A percentile compares a stretch with the other conserved stretches of the same genome.
Evolutionary conservation across 1,140 invertebrate genomes (phyloP).

Genomic region (Drosophila trapezifrons): DNA sequence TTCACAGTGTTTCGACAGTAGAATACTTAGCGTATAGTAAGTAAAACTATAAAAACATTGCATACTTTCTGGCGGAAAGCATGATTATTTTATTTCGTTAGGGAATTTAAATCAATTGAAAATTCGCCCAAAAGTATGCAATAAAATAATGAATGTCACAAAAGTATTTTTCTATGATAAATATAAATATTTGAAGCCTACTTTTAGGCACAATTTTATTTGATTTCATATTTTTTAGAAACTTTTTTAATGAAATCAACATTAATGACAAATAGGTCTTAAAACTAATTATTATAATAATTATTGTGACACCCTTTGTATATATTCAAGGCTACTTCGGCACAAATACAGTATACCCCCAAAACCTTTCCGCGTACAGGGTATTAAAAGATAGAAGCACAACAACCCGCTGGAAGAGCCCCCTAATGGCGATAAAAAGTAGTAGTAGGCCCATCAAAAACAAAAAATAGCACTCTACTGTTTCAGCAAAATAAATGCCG

Average conservation of each 20-base stretch:
- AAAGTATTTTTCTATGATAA: too few relatives aligned
- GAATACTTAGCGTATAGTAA: not conserved
- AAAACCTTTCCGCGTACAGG: not conserved
- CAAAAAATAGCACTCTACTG: slow-evolving; percentile 46
- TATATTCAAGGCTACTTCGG: not conserved
- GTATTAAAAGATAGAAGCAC: slow-evolving; percentile 6
- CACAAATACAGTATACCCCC: not conserved
- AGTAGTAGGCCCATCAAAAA: slow-evolving; percentile 57
- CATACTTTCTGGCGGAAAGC: not conserved
- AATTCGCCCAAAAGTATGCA: too few relatives aligned
- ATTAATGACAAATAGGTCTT: too few relatives aligned
- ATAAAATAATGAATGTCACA: too few relatives aligned
- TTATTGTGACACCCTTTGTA: too few relatives aligned
- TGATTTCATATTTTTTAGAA: too few relatives aligned
- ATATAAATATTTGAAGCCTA: too few relatives aligned
- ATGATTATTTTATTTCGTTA: not conserved
- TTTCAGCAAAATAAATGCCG: slow-evolving; percentile 49
- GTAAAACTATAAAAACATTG: too few relatives aligned
- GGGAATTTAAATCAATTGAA: not conserved
- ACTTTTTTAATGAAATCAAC: too few relatives aligned
- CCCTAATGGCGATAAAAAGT: slow-evolving; percentile 40
- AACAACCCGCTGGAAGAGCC: slow-evolving; percentile 13
- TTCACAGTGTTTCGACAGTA: not conserved
- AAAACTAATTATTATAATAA: too few relatives aligned
- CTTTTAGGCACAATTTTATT: too few relatives aligned